These are phyloP conservation scores for Microtus pennsylvanicus DNA, from an alignment of 2,113 vertebrate genomes.

Conservation along the genomic window DNA sequence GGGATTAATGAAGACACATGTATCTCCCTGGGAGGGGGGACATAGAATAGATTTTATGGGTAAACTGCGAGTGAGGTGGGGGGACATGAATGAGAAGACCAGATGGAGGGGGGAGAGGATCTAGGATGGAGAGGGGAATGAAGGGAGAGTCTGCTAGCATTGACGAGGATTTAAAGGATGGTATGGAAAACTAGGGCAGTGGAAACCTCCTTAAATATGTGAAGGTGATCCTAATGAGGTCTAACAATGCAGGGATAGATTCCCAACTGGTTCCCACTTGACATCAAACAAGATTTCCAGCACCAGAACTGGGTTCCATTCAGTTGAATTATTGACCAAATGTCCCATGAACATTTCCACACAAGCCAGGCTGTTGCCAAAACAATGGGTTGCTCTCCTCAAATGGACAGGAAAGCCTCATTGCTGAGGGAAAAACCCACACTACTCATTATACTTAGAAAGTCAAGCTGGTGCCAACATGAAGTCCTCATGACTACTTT, in stretches of 20 bases:
- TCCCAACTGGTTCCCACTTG: not conserved
- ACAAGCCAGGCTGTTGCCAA: not conserved
- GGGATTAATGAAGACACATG: not conserved
- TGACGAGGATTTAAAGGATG: not conserved
- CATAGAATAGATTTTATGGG: not conserved
- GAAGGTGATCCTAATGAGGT: not conserved
- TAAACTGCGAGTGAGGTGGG: not conserved
- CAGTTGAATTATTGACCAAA: not conserved
- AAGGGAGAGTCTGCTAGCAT: not conserved
- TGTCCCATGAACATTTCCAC: no score
- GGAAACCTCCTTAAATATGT: not conserved
- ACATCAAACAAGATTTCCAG: not conserved
- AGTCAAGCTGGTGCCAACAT: not conserved
- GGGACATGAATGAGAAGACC: not conserved
- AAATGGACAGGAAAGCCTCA: not conserved
- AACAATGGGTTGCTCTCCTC: not conserved
- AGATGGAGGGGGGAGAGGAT: not conserved
- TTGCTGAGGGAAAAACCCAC: not conserved
- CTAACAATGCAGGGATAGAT: not conserved
- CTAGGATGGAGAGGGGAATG: not conserved
- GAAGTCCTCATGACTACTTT: not conserved
- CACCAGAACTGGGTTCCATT: not conserved
- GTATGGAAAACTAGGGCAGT: not conserved
- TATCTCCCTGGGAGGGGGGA: not conserved
- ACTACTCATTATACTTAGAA: not conserved